phyloP scores from a whole-genome alignment of 2,113 vertebrate species.

The Regulus satrapa region DNA sequence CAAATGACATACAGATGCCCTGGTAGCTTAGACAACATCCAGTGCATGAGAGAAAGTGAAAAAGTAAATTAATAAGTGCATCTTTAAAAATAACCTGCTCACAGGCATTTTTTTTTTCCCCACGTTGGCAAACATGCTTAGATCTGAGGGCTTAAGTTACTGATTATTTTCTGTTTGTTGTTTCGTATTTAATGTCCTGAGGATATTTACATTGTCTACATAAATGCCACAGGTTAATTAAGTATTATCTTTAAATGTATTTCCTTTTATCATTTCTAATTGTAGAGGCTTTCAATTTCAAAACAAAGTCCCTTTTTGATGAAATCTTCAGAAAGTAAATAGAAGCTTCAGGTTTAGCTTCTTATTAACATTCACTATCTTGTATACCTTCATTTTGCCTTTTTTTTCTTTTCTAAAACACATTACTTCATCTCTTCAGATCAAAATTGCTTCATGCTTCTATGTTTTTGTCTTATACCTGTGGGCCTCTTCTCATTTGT shows the following conservation, averaged over 20 bases:
- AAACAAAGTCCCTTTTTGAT: background rate
- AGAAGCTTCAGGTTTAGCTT: background rate
- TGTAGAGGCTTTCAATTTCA: conserved; percentile 15
- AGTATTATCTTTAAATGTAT: conserved; percentile 28
- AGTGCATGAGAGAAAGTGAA: background rate
- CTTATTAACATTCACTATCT: conserved; percentile 2
- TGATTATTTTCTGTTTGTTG: conserved; percentile 27
- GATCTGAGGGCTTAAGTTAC: background rate
- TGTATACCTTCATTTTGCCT: background rate
- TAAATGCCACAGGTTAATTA: conserved; percentile 8
- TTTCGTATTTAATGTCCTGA: background rate
- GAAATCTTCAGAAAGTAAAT: conserved; percentile 23
- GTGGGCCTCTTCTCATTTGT: background rate
- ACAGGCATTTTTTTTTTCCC: background rate
- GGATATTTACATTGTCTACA: background rate
- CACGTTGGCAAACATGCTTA: background rate
- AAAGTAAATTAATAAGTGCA: background rate
- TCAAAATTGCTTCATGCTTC: background rate
- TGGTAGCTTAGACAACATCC: background rate
- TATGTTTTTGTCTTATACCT: background rate
- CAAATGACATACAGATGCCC: background rate
- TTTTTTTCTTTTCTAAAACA: background rate
- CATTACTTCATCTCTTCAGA: background rate
- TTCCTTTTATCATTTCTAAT: conserved; percentile 45
- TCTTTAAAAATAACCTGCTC: background rate